Evolutionary conservation across 2,797 vertebrate species (phyloP).

Genomic region (Gymnoscopelus microlampas): DNA sequence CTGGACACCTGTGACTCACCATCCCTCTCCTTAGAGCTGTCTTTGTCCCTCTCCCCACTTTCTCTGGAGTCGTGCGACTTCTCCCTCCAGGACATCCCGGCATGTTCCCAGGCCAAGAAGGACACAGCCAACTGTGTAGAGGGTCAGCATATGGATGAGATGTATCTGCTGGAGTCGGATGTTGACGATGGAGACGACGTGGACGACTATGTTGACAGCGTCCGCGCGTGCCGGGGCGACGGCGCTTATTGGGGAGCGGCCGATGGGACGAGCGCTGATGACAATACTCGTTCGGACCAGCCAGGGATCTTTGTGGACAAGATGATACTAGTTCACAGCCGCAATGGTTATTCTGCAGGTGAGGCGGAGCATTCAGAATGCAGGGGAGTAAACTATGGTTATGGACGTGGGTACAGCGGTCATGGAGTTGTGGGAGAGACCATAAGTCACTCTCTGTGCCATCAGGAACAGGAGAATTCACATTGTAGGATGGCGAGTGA

Average conservation of each 20-base stretch:
- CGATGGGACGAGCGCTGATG: constrained; percentile 27
- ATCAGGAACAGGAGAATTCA: constrained; percentile 29
- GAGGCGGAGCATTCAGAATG: constrained; percentile 23
- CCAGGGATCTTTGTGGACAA: constrained; percentile 24
- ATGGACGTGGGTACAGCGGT: constrained; percentile 24
- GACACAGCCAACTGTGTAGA: constrained; percentile 50
- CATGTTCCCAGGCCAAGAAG: constrained; percentile 47
- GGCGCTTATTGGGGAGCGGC: neutral
- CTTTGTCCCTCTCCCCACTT: constrained; percentile 51
- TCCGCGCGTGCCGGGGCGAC: constrained; percentile 44
- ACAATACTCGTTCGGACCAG: constrained; percentile 30
- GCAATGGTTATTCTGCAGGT: neutral
- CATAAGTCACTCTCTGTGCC: constrained; percentile 1
- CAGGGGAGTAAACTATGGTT: constrained; percentile 19
- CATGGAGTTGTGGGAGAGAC: constrained; percentile 29
- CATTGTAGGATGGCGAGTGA: constrained; percentile 1
- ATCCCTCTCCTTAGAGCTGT: constrained; percentile 51
- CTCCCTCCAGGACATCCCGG: constrained; percentile 63
- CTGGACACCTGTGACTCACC: constrained; percentile 34
- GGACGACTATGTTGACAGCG: constrained; percentile 59
- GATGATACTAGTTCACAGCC: constrained; percentile 1
- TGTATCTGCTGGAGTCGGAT: constrained; percentile 61
- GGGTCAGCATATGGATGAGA: constrained; percentile 64
- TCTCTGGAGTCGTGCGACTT: constrained; percentile 76
- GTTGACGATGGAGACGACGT: constrained; percentile 37